phyloP scores from a whole-genome alignment of 2,797 vertebrate genomes.

The Australoheros facetus region DNA sequence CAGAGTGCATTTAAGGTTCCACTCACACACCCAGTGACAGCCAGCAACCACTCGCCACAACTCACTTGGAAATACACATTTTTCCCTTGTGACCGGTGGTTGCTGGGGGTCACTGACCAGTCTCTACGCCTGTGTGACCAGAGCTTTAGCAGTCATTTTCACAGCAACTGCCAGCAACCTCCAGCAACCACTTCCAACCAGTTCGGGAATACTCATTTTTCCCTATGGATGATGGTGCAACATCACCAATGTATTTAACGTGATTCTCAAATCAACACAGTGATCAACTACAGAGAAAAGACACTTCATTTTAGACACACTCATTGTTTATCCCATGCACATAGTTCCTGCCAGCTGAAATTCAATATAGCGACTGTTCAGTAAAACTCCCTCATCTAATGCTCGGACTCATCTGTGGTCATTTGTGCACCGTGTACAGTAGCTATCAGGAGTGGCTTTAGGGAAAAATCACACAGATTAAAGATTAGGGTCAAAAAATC shows the following conservation, averaged over 20 bases:
- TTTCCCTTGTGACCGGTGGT: no score
- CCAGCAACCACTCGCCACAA: no score
- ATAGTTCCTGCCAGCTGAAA: neutral
- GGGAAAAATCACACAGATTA: constrained; percentile 47
- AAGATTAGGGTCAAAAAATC: constrained; percentile 62
- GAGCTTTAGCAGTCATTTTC: neutral
- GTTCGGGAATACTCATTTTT: neutral
- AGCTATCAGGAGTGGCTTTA: neutral
- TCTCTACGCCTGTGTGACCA: neutral
- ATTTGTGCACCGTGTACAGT: neutral
- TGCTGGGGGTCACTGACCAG: neutral
- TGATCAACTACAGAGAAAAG: neutral
- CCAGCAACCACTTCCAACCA: neutral
- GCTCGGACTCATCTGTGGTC: neutral
- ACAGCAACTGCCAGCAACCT: neutral
- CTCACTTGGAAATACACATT: no score
- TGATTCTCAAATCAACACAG: neutral
- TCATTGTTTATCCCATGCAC: neutral
- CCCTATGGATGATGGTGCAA: neutral
- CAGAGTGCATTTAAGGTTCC: neutral
- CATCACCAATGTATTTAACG: neutral
- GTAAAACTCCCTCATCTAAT: neutral
- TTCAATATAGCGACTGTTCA: neutral
- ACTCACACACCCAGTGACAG: neutral
- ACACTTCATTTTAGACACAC: neutral